Conservation (phyloP, 2,797 vertebrate genomes). For the Ctenopoma kingsleyae region DNA sequence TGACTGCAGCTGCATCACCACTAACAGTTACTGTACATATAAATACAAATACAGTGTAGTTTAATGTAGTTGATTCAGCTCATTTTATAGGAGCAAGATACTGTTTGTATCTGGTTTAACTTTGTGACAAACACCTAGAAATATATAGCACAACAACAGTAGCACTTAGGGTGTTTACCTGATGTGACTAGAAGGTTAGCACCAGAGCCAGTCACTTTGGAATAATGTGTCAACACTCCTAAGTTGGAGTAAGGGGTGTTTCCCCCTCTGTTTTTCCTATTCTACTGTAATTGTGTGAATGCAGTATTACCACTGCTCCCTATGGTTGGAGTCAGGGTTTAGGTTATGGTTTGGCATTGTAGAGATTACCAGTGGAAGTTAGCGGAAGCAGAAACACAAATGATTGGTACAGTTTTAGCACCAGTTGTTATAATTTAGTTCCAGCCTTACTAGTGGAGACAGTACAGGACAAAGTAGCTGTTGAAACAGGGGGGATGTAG, state of each 20-base stretch:
- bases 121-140: background rate
- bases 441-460: background rate
- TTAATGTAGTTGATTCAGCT: background rate
- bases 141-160: background rate
- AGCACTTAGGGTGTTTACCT: background rate
- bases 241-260: background rate
- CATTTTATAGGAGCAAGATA: background rate
- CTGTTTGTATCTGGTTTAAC: background rate
- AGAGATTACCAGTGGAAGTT: background rate
- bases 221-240: no score
- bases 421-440: background rate
- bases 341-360: background rate
- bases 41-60: background rate
- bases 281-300: background rate
- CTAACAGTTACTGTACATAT: no score
- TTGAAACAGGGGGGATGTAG: slow-evolving; percentile 2
- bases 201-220: background rate
- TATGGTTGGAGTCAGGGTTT: background rate
- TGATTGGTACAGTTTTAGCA: no score
- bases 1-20: background rate
- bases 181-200: background rate
- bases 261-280: background rate
- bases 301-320: background rate
- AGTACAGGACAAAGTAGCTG: slow-evolving; percentile 28
- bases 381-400: background rate